Conservation (phyloP, 2,113 vertebrate genomes). For the Xenopus tropicalis region UCB_Xtro_10.0 CM004448.2:98414501-98415000, state of each 20-base stretch:
- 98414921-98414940: constrained; percentile 59
- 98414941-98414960: constrained; percentile 62
- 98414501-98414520: no score
- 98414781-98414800: background rate
- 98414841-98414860: constrained; percentile 44
- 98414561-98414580: no score
- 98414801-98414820: background rate
- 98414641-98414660: no score
- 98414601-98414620: no score
- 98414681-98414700: no score
- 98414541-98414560: no score
- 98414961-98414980: constrained; percentile 71
- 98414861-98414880: constrained; percentile 21
- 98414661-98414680: no score
- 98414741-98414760: background rate
- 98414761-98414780: background rate
- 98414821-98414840: constrained; percentile 32
- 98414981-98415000: constrained; percentile 88
- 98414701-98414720: background rate
- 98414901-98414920: constrained; percentile 51
- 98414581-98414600: no score
- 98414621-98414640: no score
- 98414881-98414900: constrained; percentile 20
- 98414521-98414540: no score
- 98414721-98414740: background rate